A percentile compares a stretch with the other conserved stretches of the same genome.
These are phyloP conservation scores for Myotis davidii DNA, from an alignment of 2,113 vertebrate genomes.

Conservation along the genomic window DNA sequence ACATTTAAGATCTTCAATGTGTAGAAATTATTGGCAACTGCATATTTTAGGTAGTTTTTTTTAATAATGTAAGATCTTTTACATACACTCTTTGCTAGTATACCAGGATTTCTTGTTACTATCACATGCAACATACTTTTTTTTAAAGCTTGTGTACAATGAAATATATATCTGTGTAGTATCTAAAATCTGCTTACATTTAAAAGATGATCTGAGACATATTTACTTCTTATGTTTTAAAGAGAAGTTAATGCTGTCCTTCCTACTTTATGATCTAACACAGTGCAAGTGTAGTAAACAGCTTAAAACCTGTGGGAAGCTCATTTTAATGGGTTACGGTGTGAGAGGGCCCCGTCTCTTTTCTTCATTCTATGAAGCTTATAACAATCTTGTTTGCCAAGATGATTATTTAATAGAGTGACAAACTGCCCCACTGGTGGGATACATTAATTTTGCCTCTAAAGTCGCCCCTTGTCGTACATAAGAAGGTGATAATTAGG, in stretches of 20 bases:
- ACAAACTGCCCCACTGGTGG: slow-evolving; percentile 96
- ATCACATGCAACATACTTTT: not conserved
- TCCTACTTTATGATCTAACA: slow-evolving; percentile 78
- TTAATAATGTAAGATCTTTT: not conserved
- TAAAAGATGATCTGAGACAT: slow-evolving; percentile 25
- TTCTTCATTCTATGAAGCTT: slow-evolving; percentile 83
- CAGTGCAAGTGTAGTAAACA: slow-evolving; percentile 79
- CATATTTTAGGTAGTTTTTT: not conserved
- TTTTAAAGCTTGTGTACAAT: not conserved
- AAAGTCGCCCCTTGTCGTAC: slow-evolving; percentile 91
- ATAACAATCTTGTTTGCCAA: slow-evolving; percentile 86
- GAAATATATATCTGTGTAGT: not conserved
- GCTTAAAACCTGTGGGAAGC: slow-evolving; percentile 83
- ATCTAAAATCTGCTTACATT: slow-evolving; percentile 33
- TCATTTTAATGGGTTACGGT: slow-evolving; percentile 83
- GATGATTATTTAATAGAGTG: slow-evolving; percentile 90
- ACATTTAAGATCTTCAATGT: not conserved
- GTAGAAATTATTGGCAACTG: not conserved
- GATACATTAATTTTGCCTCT: slow-evolving; percentile 95
- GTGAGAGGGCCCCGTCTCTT: slow-evolving; percentile 73
- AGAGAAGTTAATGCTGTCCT: slow-evolving; percentile 75
- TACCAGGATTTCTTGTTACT: not conserved
- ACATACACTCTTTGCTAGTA: not conserved
- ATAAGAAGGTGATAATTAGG: slow-evolving; percentile 99
- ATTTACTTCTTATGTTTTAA: slow-evolving; percentile 75